phyloP scores from a whole-genome alignment of 2,888 invertebrate genomes.

The Rutpela maculata region DNA sequence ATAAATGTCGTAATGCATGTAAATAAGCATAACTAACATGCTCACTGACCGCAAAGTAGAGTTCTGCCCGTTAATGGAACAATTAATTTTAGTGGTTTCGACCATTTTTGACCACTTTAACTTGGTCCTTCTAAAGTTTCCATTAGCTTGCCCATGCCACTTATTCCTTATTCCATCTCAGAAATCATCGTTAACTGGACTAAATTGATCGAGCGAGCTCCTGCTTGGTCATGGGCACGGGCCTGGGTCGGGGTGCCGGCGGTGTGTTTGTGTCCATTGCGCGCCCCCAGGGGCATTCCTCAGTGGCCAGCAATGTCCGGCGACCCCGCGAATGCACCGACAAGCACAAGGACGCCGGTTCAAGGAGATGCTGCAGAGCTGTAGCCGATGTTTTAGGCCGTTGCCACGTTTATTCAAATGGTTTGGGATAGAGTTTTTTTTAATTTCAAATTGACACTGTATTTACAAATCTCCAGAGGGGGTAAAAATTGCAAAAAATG shows the following conservation, averaged over 20 bases:
- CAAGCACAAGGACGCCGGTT: constrained; percentile 49
- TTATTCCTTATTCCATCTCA: not conserved
- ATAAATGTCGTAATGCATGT: too few relatives aligned
- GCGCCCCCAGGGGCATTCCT: constrained; percentile 70
- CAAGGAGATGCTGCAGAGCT: constrained; percentile 45
- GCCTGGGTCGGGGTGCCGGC: constrained; percentile 58
- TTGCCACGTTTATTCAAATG: constrained; percentile 32
- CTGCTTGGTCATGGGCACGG: constrained; percentile 12
- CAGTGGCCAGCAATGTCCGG: constrained; percentile 68
- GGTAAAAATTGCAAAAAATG: too few relatives aligned
- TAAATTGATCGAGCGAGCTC: constrained; percentile 18
- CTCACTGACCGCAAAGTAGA: too few relatives aligned
- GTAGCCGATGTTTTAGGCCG: not conserved
- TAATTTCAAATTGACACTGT: too few relatives aligned
- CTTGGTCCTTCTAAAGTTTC: not conserved
- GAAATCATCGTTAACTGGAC: constrained; percentile 9
- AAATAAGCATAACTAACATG: too few relatives aligned
- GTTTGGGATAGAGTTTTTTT: not conserved
- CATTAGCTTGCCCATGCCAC: not conserved
- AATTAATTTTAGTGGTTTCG: too few relatives aligned
- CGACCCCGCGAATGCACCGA: constrained; percentile 59
- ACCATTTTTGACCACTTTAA: not conserved
- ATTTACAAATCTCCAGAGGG: too few relatives aligned
- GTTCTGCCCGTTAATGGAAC: too few relatives aligned
- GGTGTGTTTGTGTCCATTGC: constrained; percentile 71